Conservation (phyloP, 2,797 vertebrate species). For the Anabas testudineus region DNA sequence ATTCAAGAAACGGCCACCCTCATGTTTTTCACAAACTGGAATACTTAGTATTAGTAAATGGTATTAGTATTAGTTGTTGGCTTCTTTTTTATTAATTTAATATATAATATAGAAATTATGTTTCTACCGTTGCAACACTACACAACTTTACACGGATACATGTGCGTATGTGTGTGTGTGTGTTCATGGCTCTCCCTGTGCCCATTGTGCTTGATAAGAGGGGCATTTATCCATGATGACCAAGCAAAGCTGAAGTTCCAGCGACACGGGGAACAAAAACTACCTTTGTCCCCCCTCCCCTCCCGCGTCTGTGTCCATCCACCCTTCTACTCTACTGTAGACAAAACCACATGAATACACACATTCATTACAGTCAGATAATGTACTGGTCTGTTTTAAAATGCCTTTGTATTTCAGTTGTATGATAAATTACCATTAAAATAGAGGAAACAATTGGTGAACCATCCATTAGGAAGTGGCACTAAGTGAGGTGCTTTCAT, state of each 20-base stretch:
- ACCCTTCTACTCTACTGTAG: slow-evolving; percentile 52
- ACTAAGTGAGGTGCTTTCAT: not conserved
- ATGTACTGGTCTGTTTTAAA: slow-evolving; percentile 53
- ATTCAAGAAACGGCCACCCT: not conserved
- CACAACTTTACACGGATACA: not conserved
- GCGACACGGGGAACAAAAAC: slow-evolving; percentile 75
- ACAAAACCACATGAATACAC: slow-evolving; percentile 64
- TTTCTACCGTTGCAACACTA: not conserved
- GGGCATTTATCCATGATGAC: slow-evolving; percentile 79
- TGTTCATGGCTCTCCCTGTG: slow-evolving; percentile 42
- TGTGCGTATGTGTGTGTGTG: slow-evolving; percentile 32
- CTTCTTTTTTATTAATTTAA: slow-evolving; percentile 7
- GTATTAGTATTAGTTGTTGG: not conserved
- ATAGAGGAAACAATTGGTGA: slow-evolving; percentile 16
- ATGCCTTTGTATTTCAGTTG: slow-evolving; percentile 25
- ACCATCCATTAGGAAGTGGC: not conserved
- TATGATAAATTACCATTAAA: slow-evolving; percentile 26
- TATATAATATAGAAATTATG: not conserved
- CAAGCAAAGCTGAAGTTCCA: slow-evolving; percentile 76
- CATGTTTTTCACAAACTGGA: not conserved
- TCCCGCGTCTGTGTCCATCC: slow-evolving; percentile 36
- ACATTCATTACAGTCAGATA: slow-evolving; percentile 64
- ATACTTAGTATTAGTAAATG: too few species aligned
- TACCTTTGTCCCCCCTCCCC: slow-evolving; percentile 77
- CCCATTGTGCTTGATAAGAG: slow-evolving; percentile 75